phyloP scores from a whole-genome alignment of 1,140 invertebrate genomes.

The Fopius arisanus region DNA sequence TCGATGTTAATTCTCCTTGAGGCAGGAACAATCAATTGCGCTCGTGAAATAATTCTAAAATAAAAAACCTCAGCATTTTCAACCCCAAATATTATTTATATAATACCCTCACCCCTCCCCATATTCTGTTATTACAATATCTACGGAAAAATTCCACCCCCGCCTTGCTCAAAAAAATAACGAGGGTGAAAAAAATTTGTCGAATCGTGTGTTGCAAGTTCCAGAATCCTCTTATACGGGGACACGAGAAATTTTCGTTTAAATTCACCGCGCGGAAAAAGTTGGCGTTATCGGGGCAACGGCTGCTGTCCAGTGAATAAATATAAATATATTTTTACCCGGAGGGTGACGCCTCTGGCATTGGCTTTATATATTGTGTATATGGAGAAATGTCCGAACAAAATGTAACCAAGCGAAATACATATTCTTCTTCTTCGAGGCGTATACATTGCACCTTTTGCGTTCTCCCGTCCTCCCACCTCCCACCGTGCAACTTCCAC shows the following conservation, averaged over 20 bases:
- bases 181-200: not conserved
- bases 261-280: constrained; percentile 6
- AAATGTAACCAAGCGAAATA: not conserved
- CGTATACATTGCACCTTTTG: not conserved
- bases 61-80: too few relatives aligned
- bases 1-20: too few relatives aligned
- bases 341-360: not conserved
- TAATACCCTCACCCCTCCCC: too few relatives aligned
- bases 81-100: too few relatives aligned
- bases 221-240: not conserved
- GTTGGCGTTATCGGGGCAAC: constrained; percentile 8
- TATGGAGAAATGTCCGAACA: constrained; percentile 9
- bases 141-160: not conserved
- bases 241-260: constrained; percentile 6
- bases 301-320: constrained; percentile 16
- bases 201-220: constrained; percentile 1
- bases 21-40: too few relatives aligned
- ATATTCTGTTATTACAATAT: not conserved
- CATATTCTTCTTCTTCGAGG: constrained; percentile 7
- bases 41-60: too few relatives aligned
- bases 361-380: constrained; percentile 8
- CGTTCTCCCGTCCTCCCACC: not conserved
- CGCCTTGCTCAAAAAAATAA: not conserved
- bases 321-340: constrained; percentile 16
- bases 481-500: too few relatives aligned